Evolutionary conservation across 1,140 invertebrate species (phyloP).

Genomic region (Idris sp.): DNA sequence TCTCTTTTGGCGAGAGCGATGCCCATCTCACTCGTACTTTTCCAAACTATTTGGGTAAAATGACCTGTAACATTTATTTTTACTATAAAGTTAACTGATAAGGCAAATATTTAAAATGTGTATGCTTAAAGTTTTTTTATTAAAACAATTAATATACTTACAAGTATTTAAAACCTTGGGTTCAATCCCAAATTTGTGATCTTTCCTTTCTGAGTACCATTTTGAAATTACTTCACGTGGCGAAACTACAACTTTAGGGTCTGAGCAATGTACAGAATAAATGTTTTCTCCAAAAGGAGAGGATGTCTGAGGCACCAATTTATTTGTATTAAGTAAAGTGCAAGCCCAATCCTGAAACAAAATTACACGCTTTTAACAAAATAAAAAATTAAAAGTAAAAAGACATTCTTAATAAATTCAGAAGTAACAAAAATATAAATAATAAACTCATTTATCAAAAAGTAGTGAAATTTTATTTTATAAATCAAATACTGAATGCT

Average conservation of each 20-base stretch:
- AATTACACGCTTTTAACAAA: not conserved
- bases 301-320: conserved; percentile 83
- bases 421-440: too few species aligned
- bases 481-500: too few species aligned
- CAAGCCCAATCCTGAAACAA: conserved; percentile 83
- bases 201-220: conserved; percentile 84
- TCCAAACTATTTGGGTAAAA: conserved; percentile 89
- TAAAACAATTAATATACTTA: conserved; percentile 54
- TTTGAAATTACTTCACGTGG: conserved; percentile 83
- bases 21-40: conserved; percentile 84
- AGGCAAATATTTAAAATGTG: too few species aligned
- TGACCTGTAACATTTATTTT: conserved; percentile 77
- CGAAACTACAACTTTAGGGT: conserved; percentile 82
- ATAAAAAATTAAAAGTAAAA: not conserved
- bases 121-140: too few species aligned
- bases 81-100: too few species aligned
- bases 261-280: conserved; percentile 84
- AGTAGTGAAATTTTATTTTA: too few species aligned
- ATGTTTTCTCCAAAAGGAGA: conserved; percentile 82
- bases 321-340: conserved; percentile 84
- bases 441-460: too few species aligned
- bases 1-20: conserved; percentile 84
- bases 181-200: conserved; percentile 81
- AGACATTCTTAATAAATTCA: too few species aligned
- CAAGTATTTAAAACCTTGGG: conserved; percentile 81